These are phyloP conservation scores for Pangasius djambal DNA, from an alignment of 2,797 vertebrate species.

Conservation along the genomic window DNA sequence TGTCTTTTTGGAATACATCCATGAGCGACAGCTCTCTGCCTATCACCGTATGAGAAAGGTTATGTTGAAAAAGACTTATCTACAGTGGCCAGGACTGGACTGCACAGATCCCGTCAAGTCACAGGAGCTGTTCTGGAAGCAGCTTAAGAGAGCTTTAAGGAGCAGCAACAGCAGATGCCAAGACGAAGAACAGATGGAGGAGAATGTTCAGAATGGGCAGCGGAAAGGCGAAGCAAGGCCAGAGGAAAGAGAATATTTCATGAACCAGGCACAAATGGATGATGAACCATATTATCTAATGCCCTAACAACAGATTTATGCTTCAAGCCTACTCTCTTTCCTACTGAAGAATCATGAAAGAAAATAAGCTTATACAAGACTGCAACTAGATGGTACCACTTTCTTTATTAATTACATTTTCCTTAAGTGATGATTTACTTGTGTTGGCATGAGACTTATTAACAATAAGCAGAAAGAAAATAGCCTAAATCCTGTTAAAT, in stretches of 20 bases:
- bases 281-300: constrained; percentile 61
- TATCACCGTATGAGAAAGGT: constrained; percentile 88
- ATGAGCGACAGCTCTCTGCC: constrained; percentile 76
- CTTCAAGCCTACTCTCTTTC: background rate
- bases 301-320: constrained; percentile 53
- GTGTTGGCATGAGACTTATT: background rate
- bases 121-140: constrained; percentile 82
- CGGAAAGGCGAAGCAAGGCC: background rate
- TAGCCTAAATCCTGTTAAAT: background rate
- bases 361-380: background rate
- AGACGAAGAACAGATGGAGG: constrained; percentile 56
- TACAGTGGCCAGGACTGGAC: constrained; percentile 79
- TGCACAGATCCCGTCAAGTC: constrained; percentile 72
- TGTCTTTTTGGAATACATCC: constrained; percentile 81
- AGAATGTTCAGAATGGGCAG: background rate
- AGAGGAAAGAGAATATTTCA: constrained; percentile 45
- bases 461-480: background rate
- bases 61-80: constrained; percentile 85
- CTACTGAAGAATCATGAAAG: background rate
- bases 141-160: constrained; percentile 75
- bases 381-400: background rate
- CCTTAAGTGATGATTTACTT: background rate
- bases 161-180: constrained; percentile 61
- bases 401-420: constrained; percentile 16
- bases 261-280: constrained; percentile 43